Percentiles rank a stretch among this genome's conserved stretches.
These are phyloP conservation scores for Tadarida brasiliensis DNA, from an alignment of 2,797 vertebrate genomes.

Conservation along the genomic window DNA sequence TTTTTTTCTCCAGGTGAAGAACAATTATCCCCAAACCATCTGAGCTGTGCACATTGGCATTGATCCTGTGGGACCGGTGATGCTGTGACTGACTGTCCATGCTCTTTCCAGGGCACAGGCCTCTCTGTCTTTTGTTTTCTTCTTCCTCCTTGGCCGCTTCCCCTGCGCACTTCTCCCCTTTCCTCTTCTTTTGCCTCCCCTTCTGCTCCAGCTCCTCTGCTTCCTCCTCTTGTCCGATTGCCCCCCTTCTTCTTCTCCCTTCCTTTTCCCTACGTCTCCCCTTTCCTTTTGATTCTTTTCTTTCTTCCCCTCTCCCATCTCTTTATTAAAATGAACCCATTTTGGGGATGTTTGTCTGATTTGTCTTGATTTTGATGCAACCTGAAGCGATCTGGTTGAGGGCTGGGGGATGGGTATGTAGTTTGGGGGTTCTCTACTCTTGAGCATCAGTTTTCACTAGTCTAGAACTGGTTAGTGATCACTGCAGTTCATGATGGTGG, in stretches of 20 bases:
- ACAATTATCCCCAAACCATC: not conserved
- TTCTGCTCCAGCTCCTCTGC: not conserved
- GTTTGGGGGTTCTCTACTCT: conserved; percentile 18
- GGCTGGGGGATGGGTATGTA: not conserved
- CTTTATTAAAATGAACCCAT: not conserved
- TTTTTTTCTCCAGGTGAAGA: conserved; percentile 56
- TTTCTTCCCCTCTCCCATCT: not conserved
- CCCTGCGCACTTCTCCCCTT: not conserved
- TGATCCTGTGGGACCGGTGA: not conserved
- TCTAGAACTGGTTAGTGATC: not conserved
- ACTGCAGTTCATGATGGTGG: not conserved
- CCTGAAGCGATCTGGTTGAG: not conserved
- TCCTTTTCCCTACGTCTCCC: no score
- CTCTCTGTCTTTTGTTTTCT: not conserved
- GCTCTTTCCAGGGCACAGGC: not conserved
- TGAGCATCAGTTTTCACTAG: not conserved
- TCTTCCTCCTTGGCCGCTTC: not conserved
- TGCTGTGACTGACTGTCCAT: not conserved
- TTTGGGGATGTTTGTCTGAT: not conserved
- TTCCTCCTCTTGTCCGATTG: not conserved
- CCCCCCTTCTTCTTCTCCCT: not conserved
- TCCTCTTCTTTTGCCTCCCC: not conserved
- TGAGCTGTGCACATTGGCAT: not conserved
- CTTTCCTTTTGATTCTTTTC: not conserved
- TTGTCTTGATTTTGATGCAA: conserved; percentile 9